Evolutionary conservation across 2,888 invertebrate species (phyloP), one percentile per base, ranked within the genome.

Genomic region (Smittia aterrima): DNA sequence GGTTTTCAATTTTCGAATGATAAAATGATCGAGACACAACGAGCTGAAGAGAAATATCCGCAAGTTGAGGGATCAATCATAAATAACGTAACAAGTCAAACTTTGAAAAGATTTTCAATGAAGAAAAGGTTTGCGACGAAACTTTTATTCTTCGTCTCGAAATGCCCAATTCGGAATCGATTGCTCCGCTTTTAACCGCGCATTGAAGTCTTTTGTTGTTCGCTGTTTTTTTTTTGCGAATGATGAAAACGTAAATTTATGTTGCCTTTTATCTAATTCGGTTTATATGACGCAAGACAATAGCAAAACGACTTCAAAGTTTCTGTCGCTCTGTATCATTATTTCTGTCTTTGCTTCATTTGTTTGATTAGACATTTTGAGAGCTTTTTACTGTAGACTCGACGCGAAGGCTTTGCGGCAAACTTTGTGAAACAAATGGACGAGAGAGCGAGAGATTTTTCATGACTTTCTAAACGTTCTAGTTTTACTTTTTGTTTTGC

Each of bases 121-220:
- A 66, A 20, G 58, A 13, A 58, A 20, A 13, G 58, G 20, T 13
- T n/a, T n/a, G n/a, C n/a, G n/a, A n/a, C 32, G 32, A 6, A 9
- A 3, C 32, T 32, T 32, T 32, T 32, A 9, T 3, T 9, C 32
- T 3, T 9, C 32, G 32, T 9, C 32, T 9, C 3, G 9, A 38
- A 41, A 41, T 27, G 41, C 41, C 67, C 18, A 41, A 67, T 41
- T 41, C 16, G 18, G n/a, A 41, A 22, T 67, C 20, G 41, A 11
- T 24, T 67, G 67, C 22, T 47, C 13, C 67, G 41, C 47, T 24
- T 41, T 24, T 67, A 67, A 47, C 27, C 70, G 54, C 18, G 24
- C 70, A 54, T 70, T 70, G 70, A 70, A 70, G 70, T 70, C 70
- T 70, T 70, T 70, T 70, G 54, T 70, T 41, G 41, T 27, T 3